Evolutionary conservation across 2,113 vertebrate species (phyloP), one percentile per base, ranked within the genome.

Genomic region (Phaethon lepturus): DNA sequence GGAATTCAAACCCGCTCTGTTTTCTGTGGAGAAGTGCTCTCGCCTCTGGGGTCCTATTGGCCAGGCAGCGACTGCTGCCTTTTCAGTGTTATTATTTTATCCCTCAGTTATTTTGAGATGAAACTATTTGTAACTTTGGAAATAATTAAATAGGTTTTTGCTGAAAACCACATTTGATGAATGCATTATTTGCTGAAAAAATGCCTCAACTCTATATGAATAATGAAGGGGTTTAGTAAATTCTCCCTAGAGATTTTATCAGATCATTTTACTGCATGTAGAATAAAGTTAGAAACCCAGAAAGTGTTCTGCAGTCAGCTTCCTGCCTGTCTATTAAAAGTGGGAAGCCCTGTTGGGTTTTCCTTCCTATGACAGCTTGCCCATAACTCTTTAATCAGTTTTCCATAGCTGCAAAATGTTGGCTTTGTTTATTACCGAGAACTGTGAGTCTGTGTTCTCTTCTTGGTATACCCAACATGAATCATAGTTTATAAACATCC

Each of bases 391-490:
- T 95, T 97, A 96, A 97, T 96, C 77, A 91, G 85, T 81, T 87
- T 95, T 88, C 90, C 55, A 93, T 82, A 80, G 86, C 87, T 90
- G 77, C 94, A 72, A 95, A 88, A 49, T 88, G 80, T 35, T 91
- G 91, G 88, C 90, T 98, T 96, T 96, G 97, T 98, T 96, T 98
- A 64, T 80, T 83, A 74, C 50, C 42, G 52, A 77, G 53, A 88
- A 87, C 84, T 66, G 26, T 31, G 86, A 97, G 93, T 88, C 72
- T 69, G 38, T 93, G 78, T 95, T 97, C 96, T 97, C 95, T 88
- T 96, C 96, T 97, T 95, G 91, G 89, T 96, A 79, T 97, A 88
- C 89, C 93, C 94, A 96, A 97, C 86, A 88, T 97, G 98, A 96
- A 93, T 62, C 68, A 62, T 50, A n/a, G 31, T 68, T 72, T 92